A percentile compares a stretch with the other conserved stretches of the same genome.
These are phyloP conservation scores for Leptinotarsa peninsularis DNA, from an alignment of 2,888 invertebrate species.

Conservation along the genomic window DNA sequence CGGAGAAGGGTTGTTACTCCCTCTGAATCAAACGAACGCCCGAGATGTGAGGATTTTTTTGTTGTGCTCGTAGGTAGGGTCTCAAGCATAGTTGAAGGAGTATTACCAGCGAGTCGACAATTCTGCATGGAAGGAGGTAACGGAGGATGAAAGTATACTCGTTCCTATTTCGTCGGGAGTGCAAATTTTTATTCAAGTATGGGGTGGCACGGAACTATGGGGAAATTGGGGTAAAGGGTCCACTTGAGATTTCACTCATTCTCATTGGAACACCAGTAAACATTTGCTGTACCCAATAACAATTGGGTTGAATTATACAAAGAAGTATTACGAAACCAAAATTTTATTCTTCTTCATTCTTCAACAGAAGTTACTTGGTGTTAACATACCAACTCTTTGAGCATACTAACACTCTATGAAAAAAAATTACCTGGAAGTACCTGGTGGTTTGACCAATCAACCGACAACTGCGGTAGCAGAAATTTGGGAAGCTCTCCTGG, in stretches of 20 bases:
- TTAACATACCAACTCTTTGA: no score
- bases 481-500: no score
- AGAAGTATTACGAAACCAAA: no score
- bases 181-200: background rate
- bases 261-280: background rate
- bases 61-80: background rate
- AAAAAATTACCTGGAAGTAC: no score
- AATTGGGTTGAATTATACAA: no score
- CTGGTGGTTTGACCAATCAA: no score
- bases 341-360: no score
- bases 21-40: constrained; percentile 12
- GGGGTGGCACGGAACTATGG: background rate
- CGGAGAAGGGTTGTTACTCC: constrained; percentile 26
- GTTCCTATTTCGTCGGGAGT: background rate
- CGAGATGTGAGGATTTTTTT: constrained; percentile 13
- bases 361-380: no score
- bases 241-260: background rate
- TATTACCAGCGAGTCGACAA: background rate
- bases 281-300: background rate
- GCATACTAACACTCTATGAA: no score
- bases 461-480: no score
- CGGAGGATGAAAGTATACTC: background rate
- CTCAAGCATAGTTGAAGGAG: background rate
- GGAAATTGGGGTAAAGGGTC: background rate
- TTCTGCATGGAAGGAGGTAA: background rate